Evolutionary conservation across 1,140 invertebrate species (phyloP).

Genomic region (Campodea augens): DNA sequence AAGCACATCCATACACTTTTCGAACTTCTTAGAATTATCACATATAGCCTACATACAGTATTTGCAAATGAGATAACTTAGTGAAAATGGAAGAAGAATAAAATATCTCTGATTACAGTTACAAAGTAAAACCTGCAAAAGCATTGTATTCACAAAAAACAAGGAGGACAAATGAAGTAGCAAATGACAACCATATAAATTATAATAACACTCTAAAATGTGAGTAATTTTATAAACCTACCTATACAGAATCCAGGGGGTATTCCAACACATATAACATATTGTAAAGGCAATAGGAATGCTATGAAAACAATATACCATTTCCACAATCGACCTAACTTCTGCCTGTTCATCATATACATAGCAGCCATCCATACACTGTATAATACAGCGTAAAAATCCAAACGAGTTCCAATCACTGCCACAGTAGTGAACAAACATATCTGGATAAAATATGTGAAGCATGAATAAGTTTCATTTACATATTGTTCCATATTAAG

Average conservation of each 20-base stretch:
- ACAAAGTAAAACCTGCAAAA: no score
- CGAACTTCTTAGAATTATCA: no score
- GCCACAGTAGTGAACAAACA: conserved; percentile 68
- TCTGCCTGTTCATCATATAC: conserved; percentile 36
- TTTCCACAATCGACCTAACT: conserved; percentile 58
- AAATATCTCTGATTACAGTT: no score
- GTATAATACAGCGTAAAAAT: conserved; percentile 76
- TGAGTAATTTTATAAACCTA: no score
- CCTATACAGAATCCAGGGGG: conserved; percentile 37
- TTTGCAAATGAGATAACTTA: no score
- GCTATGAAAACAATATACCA: conserved; percentile 65
- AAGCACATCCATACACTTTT: no score
- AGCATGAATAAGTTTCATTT: no score
- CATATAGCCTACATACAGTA: no score
- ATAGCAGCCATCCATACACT: conserved; percentile 63
- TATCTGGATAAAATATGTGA: conserved; percentile 39
- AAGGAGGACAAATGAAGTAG: conserved; percentile 1
- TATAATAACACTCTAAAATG: no score
- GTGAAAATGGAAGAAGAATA: no score
- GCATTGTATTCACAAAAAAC: neutral
- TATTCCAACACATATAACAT: conserved; percentile 66
- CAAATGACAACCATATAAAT: conserved; percentile 3
- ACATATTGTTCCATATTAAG: no score
- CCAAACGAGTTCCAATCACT: conserved; percentile 72
- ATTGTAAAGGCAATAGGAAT: conserved; percentile 67